Conservation (phyloP, 2,888 invertebrate genomes). For the Crepidodera aurea region DNA sequence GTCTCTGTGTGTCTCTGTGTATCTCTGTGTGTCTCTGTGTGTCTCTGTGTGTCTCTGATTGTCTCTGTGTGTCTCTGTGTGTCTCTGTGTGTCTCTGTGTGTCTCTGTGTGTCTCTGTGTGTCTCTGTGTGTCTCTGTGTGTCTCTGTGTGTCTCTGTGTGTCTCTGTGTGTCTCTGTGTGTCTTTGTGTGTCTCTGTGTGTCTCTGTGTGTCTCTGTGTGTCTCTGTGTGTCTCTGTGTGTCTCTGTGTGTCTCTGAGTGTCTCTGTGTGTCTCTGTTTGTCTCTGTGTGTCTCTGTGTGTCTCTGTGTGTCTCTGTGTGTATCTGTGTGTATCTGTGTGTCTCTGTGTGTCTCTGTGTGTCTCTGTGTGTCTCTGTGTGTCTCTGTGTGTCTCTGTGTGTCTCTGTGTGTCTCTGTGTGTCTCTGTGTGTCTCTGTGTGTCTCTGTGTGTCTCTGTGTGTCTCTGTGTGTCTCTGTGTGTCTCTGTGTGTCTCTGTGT, state of each 20-base stretch:
- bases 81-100: background rate
- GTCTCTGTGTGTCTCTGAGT: background rate
- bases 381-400: background rate
- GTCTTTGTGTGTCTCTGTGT: no score
- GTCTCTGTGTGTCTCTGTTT: no score
- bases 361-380: background rate
- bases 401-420: background rate
- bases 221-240: background rate
- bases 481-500: background rate
- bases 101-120: background rate
- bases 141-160: background rate
- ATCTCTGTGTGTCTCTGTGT: background rate
- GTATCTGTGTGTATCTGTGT: no score
- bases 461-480: background rate
- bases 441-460: background rate
- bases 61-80: background rate
- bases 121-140: background rate
- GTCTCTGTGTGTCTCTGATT: no score
- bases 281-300: no score
- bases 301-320: no score
- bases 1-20: no score
- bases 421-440: no score
- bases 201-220: background rate
- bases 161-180: no score
- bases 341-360: background rate